These are phyloP conservation scores for Tuberolachnus salignus DNA, from an alignment of 2,888 invertebrate species.

Conservation along the genomic window DNA sequence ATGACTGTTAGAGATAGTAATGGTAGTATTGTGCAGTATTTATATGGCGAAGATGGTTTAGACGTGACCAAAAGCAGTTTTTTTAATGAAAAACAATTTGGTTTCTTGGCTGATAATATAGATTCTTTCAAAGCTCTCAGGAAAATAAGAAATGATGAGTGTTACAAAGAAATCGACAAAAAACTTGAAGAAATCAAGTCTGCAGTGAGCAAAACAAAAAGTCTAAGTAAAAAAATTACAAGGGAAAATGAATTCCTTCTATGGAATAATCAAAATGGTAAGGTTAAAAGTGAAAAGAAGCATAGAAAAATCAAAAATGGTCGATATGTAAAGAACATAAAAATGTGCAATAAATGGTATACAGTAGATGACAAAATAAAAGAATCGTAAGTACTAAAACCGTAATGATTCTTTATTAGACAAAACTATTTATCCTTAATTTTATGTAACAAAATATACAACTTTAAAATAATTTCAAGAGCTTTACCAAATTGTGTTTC, in stretches of 20 bases:
- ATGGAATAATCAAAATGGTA: constrained; percentile 63
- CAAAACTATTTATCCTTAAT: neutral
- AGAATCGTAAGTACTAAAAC: constrained; percentile 63
- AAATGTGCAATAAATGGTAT: constrained; percentile 73
- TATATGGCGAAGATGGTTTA: constrained; percentile 92
- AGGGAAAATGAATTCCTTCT: constrained; percentile 44
- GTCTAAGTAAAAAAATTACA: constrained; percentile 60
- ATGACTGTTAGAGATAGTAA: constrained; percentile 95
- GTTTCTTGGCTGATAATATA: constrained; percentile 83
- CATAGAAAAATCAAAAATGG: constrained; percentile 65
- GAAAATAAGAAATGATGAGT: constrained; percentile 63
- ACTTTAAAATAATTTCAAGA: no score
- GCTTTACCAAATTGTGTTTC: no score
- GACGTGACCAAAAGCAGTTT: constrained; percentile 89
- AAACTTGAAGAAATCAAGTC: constrained; percentile 67
- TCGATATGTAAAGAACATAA: constrained; percentile 68
- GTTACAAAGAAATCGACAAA: constrained; percentile 66
- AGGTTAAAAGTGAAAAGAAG: constrained; percentile 61
- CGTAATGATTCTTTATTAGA: neutral
- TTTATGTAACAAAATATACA: no score
- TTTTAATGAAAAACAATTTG: constrained; percentile 75
- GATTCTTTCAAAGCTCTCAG: constrained; percentile 70
- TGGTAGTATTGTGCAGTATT: constrained; percentile 88
- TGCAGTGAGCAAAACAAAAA: constrained; percentile 67
- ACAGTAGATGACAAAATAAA: constrained; percentile 69